Evolutionary conservation across 2,797 vertebrate genomes (phyloP).

Genomic region (Leptoclinus maculatus): DNA sequence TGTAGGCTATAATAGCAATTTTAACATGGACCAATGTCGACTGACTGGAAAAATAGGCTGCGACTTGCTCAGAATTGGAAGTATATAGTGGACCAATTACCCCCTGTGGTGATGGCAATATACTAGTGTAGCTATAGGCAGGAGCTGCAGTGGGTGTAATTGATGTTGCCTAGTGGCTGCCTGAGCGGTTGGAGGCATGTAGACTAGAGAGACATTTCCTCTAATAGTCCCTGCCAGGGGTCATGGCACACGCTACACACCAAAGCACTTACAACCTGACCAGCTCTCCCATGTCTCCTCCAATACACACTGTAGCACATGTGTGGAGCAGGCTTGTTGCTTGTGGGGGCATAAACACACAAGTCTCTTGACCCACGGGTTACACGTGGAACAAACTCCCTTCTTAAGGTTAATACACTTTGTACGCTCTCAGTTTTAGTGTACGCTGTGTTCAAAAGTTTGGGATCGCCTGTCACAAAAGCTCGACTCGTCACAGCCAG

Average conservation of each 20-base stretch:
- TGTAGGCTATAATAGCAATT: conserved; percentile 75
- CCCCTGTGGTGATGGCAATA: conserved; percentile 80
- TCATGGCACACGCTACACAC: conserved; percentile 69
- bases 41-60: conserved; percentile 78
- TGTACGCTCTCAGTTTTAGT: not conserved
- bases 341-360: not conserved
- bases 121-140: conserved; percentile 73
- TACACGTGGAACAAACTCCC: not conserved
- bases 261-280: conserved; percentile 69
- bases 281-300: conserved; percentile 54
- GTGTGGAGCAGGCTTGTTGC: not conserved
- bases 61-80: conserved; percentile 77
- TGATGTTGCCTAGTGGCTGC: conserved; percentile 81
- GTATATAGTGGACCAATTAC: conserved; percentile 83
- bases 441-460: not conserved
- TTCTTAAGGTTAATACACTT: not conserved
- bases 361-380: conserved; percentile 19
- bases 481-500: not conserved
- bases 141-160: conserved; percentile 76
- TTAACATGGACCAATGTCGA: conserved; percentile 75
- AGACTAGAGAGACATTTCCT: conserved; percentile 76
- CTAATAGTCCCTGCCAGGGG: conserved; percentile 79
- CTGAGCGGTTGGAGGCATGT: conserved; percentile 77
- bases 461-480: not conserved
- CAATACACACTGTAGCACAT: conserved; percentile 32